These are phyloP conservation scores for Ferdinandea cuprea DNA, from an alignment of 2,888 invertebrate species.

Conservation along the genomic window DNA sequence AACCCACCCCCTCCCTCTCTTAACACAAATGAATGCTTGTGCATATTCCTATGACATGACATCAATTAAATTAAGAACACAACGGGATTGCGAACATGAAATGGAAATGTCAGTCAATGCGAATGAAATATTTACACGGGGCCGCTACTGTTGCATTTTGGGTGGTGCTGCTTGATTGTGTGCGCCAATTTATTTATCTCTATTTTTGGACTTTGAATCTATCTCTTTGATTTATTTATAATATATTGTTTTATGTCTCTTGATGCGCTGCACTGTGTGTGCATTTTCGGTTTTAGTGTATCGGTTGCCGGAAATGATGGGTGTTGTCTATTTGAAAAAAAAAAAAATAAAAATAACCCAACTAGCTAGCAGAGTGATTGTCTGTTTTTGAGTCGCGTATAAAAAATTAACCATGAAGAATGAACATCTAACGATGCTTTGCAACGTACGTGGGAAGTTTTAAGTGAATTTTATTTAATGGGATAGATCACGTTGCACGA, in stretches of 20 bases:
- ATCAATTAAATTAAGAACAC: slow-evolving; percentile 71
- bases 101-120: slow-evolving; percentile 65
- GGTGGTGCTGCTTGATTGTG: neutral
- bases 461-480: neutral
- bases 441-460: slow-evolving; percentile 21
- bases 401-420: slow-evolving; percentile 38
- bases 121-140: slow-evolving; percentile 61
- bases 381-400: neutral
- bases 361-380: neutral
- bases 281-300: slow-evolving; percentile 28
- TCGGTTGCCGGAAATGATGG: slow-evolving; percentile 67
- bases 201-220: slow-evolving; percentile 41
- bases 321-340: slow-evolving; percentile 27
- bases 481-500: neutral
- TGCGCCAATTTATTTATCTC: slow-evolving; percentile 52
- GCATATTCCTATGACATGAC: slow-evolving; percentile 53
- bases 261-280: neutral
- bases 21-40: slow-evolving; percentile 3
- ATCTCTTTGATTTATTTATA: slow-evolving; percentile 51
- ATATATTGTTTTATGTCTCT: slow-evolving; percentile 17
- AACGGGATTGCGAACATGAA: slow-evolving; percentile 60
- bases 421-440: slow-evolving; percentile 21
- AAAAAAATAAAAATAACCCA: no score
- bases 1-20: neutral
- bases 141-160: slow-evolving; percentile 28